Evolutionary conservation across 2,797 vertebrate species (phyloP).

Genomic region (Eulemur mongoz): DNA sequence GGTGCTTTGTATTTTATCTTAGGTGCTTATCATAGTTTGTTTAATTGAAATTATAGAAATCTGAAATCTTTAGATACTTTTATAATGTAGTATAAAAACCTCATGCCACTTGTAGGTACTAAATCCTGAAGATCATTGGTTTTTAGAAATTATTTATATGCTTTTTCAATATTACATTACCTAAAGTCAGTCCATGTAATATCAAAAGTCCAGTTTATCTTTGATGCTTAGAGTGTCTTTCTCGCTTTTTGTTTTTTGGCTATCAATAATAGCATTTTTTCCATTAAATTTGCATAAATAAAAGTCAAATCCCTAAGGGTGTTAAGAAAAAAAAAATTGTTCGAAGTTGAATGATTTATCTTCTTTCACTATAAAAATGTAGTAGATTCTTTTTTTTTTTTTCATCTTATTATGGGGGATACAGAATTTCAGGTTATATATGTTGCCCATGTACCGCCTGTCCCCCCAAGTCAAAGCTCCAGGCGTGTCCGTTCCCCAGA

Average conservation of each 20-base stretch:
- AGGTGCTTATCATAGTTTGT: neutral
- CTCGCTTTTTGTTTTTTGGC: neutral
- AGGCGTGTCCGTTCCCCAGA: too few species aligned
- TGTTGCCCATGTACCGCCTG: too few species aligned
- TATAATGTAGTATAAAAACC: neutral
- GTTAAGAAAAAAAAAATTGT: slow-evolving; percentile 14
- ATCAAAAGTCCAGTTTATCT: neutral
- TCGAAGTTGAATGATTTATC: neutral
- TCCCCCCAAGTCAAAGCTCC: too few species aligned
- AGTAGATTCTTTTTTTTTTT: too few species aligned
- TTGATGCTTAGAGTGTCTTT: neutral
- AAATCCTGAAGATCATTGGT: neutral
- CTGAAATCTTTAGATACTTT: neutral
- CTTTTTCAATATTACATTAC: neutral
- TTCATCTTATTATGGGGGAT: too few species aligned
- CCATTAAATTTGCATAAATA: neutral
- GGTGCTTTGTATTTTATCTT: neutral
- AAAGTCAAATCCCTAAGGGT: neutral
- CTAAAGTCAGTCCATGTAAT: neutral
- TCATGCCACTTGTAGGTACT: neutral
- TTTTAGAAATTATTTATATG: neutral
- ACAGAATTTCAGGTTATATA: too few species aligned
- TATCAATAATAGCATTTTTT: neutral
- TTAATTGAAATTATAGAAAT: neutral
- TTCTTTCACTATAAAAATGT: slow-evolving; percentile 26